Evolutionary conservation across 2,113 vertebrate species (phyloP), one percentile per base, ranked within the genome.

Genomic region (Suncus etruscus): DNA sequence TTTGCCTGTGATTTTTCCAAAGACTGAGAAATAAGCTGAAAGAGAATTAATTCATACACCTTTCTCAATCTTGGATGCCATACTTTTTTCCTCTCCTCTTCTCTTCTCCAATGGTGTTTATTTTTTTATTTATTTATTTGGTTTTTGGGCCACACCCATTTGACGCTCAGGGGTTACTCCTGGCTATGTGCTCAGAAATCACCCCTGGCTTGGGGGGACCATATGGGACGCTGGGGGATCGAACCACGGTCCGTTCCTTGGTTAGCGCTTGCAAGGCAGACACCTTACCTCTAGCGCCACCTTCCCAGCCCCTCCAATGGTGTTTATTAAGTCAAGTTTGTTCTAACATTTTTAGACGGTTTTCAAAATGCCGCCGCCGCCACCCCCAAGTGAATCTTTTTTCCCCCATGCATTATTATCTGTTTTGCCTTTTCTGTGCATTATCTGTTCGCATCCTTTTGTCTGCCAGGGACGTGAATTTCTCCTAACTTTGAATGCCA

Each of bases 401-500:
- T 12, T n/a, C 45, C 12, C 54, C 54, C 54, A 58, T 77, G 11
- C 16, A 73, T 83, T 90, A 74, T 47, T 85, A 15, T 74, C 47
- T 66, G 2, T 78, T 22, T 54, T 77, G 47, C 39, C 27, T 47
- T 29, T 78, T 81, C 73, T 89, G 24, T 48, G 32, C 89, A 84
- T 91, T 32, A 87, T 47, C 39, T 87, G 29, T 87, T 76, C 50
- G 39, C 48, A 66, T 32, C 27, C 65, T 58, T 80, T 90, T 65
- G 70, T 84, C 70, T 77, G 20, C 32, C 76, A 22, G 31, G 75
- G 24, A 86, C 7, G 69, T 66, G 66, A 85, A 76, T 75, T 54
- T 94, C 85, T 66, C 85, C 82, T 82, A 50, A 86, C 32, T 77
- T 88, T 79, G 47, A 93, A 66, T 48, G 85, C 81, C 25, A 11